Base-by-base conservation (phyloP, 53 echinoderm and acorn worm genomes). In the Henricia sp. region DNA sequence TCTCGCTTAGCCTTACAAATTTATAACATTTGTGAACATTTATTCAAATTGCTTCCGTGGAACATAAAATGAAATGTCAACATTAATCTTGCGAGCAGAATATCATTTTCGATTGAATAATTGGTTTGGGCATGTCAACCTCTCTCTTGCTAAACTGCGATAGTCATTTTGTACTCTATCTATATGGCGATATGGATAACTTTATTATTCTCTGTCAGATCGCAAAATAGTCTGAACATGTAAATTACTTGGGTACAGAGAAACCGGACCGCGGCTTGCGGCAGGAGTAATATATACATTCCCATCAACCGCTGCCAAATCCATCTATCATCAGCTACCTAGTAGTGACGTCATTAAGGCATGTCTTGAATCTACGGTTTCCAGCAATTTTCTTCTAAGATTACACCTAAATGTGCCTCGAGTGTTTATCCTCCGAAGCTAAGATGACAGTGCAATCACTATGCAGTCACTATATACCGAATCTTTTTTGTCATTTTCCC, bases 301-400 rank as follows among this genome's bases (percentile, higher is more conserved):
- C 36, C 62, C 30, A 14, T 27, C 9, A 16, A 1, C 57, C 56
- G 28, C 58, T 37, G 41, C 23, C 59, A 4, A 42, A 20, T 40
- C 29, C 36, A 73, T 55, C 73, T 37, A 52, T 73, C 73, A 73
- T 24, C 73, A 17, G 72, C 50, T 71, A 1, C 35, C n/a, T 24
- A 29, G 38, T 57, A 28, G 76, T 76, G 76, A 76, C 76, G 76
- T 76, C 57, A 76, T 76, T 57, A 41, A 38, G 57, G 76, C 30
- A 33, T n/a, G 76, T 76, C 76, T 14, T 58, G 58, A 59, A 57
- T 76, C 76, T 76, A 40, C 30, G 42, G 76, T 76, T 76, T 29
- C 76, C 76, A 41, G 58, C 76, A 76, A 76, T 76, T 76, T 76
- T 76, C 76, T 76, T 76, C 76, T 76, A 58, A 59, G 59, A 55